Conservation (phyloP, 2,113 vertebrate genomes). For the Litocranius walleri region DNA sequence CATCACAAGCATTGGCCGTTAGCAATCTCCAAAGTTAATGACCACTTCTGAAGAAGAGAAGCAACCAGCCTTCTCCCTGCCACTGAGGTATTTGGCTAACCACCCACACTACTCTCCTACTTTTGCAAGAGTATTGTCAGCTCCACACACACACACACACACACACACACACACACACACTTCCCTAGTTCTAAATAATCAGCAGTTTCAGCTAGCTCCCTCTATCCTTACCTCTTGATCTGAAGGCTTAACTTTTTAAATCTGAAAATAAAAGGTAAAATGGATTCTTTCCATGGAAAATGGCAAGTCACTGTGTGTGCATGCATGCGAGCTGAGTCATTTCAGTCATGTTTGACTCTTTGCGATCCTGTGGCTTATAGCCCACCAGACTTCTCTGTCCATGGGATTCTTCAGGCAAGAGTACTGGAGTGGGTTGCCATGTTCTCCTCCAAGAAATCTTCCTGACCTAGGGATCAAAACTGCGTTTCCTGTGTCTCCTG, state of each 20-base stretch:
- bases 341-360: not conserved
- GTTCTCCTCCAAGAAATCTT: not conserved
- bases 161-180: not conserved
- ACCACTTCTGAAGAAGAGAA: not conserved
- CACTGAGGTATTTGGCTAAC: not conserved
- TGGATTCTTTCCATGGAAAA: not conserved
- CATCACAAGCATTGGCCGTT: not conserved
- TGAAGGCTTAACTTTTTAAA: not conserved
- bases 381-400: not conserved
- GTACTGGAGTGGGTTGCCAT: not conserved
- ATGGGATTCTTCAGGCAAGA: not conserved
- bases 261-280: not conserved
- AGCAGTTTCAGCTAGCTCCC: not conserved
- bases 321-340: not conserved
- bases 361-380: not conserved
- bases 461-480: not conserved
- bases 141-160: not conserved
- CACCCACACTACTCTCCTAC: not conserved
- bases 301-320: not conserved
- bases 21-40: not conserved
- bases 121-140: not conserved
- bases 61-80: not conserved
- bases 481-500: not conserved
- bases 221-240: not conserved
- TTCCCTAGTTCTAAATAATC: not conserved